A percentile compares a stretch with the other conserved stretches of the same genome.
Conservation (phyloP, 2,888 invertebrate species). For the Petrolisthes cinctipes region DNA sequence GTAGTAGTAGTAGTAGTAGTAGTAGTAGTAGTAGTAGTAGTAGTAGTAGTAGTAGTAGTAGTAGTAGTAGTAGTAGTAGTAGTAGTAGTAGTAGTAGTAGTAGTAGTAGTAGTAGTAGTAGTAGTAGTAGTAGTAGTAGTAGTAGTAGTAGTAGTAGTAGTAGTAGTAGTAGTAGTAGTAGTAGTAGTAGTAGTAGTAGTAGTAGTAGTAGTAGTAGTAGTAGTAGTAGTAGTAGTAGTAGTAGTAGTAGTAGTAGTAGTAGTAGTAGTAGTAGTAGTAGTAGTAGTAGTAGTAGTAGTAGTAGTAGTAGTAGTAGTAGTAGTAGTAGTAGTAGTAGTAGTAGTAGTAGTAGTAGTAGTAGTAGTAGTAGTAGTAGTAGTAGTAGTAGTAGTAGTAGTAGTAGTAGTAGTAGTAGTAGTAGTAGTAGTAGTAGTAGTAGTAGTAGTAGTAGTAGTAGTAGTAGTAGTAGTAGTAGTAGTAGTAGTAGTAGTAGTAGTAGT, state of each 20-base stretch:
- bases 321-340: conserved; percentile 24
- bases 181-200: no score
- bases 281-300: no score
- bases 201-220: no score
- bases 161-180: conserved; percentile 16
- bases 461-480: no score
- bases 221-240: neutral
- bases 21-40: no score
- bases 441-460: no score
- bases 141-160: neutral
- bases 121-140: no score
- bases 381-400: no score
- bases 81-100: neutral
- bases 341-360: neutral
- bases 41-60: no score
- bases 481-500: neutral
- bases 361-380: no score
- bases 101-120: no score
- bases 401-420: neutral
- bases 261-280: conserved; percentile 3
- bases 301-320: no score
- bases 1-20: conserved; percentile 3
- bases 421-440: conserved; percentile 16
- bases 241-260: conserved; percentile 19
- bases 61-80: conserved; percentile 23